phyloP scores from a whole-genome alignment of 2,888 invertebrate species.

The Drosophila vallismaia region DNA sequence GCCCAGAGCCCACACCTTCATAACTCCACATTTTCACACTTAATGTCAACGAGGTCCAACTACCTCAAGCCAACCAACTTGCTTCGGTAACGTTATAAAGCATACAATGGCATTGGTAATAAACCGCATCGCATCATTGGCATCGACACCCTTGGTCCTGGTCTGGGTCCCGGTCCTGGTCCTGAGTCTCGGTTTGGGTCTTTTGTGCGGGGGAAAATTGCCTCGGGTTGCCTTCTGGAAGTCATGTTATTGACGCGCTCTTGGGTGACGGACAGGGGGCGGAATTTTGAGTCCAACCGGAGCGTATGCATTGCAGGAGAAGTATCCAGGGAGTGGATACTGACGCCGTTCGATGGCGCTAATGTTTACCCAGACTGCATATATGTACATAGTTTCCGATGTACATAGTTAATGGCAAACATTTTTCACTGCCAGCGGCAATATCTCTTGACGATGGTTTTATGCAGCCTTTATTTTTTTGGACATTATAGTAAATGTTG shows the following conservation, averaged over 20 bases:
- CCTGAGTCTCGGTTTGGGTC: not conserved
- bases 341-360: conserved; percentile 58
- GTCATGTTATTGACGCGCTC: conserved; percentile 59
- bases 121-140: conserved; percentile 74
- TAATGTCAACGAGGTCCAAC: conserved; percentile 56
- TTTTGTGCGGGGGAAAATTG: conserved; percentile 2
- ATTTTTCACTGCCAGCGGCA: conserved; percentile 42
- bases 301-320: not conserved
- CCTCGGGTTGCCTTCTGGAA: conserved; percentile 36
- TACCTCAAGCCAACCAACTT: conserved; percentile 51
- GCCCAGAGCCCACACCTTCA: not conserved
- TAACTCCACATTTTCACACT: conserved; percentile 53
- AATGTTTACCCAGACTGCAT: conserved; percentile 55
- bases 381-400: conserved; percentile 5
- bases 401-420: conserved; percentile 50
- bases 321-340: not conserved
- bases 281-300: conserved; percentile 10
- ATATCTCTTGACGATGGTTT: conserved; percentile 53
- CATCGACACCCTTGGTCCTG: conserved; percentile 23
- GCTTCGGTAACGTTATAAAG: conserved; percentile 61
- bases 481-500: not conserved
- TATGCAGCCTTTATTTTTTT: conserved; percentile 54
- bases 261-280: conserved; percentile 51
- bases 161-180: not conserved
- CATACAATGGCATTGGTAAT: conserved; percentile 69